Percentiles rank a stretch among this genome's conserved stretches.
These are phyloP conservation scores for Eidolon helvum DNA, from an alignment of 2,113 vertebrate species.

Conservation along the genomic window DNA sequence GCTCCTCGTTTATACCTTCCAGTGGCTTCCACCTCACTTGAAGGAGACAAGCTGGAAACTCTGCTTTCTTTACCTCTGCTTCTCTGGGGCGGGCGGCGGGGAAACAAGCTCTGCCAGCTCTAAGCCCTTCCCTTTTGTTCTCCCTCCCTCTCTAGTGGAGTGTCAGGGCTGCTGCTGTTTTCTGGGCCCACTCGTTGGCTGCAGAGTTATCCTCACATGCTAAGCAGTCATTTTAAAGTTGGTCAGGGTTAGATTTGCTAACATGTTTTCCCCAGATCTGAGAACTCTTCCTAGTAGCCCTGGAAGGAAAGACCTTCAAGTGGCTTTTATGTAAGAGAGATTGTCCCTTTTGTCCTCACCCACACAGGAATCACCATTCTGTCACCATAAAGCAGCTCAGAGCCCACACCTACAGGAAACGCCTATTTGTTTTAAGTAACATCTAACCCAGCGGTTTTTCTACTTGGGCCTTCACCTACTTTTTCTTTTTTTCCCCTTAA, in stretches of 20 bases:
- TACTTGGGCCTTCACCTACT: neutral
- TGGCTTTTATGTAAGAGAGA: slow-evolving; percentile 20
- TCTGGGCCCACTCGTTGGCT: neutral
- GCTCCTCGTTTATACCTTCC: neutral
- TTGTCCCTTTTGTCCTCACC: neutral
- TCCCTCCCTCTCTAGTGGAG: neutral
- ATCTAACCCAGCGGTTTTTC: slow-evolving; percentile 3
- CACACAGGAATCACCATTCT: neutral
- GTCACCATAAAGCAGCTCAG: neutral
- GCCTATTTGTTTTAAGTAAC: neutral
- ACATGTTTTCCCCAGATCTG: neutral
- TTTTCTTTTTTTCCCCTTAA: slow-evolving; percentile 55
- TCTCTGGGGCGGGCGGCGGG: neutral
- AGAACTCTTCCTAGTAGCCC: neutral
- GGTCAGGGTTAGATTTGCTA: slow-evolving; percentile 43
- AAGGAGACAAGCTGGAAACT: neutral
- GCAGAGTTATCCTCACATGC: neutral
- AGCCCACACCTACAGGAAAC: neutral
- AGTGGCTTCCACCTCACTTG: neutral
- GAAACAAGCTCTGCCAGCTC: neutral
- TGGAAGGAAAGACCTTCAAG: neutral
- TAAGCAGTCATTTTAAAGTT: neutral
- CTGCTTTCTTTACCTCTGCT: neutral
- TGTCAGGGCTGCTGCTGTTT: neutral
- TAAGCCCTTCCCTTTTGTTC: neutral